Percentiles rank a stretch among this genome's conserved stretches.
These are phyloP conservation scores for Torymus auratus DNA, from an alignment of 2,888 invertebrate species.

Conservation along the genomic window DNA sequence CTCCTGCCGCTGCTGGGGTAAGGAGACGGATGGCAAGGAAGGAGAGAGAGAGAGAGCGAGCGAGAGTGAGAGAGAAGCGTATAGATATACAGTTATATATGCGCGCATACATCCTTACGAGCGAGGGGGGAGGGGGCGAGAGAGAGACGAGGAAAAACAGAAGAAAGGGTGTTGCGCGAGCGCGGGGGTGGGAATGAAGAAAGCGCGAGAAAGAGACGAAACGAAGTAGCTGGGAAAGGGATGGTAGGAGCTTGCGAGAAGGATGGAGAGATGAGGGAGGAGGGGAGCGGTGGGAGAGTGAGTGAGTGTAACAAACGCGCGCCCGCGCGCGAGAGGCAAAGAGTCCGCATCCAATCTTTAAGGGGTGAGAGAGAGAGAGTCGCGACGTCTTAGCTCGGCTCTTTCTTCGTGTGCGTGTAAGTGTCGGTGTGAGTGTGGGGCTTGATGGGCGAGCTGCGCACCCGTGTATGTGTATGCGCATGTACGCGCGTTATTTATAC, in stretches of 20 bases:
- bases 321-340: constrained; percentile 2
- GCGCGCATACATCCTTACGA: constrained; percentile 7
- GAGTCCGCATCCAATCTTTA: constrained; percentile 56
- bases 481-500: constrained; percentile 45
- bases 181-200: constrained; percentile 58
- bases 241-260: constrained; percentile 56
- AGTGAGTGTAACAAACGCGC: constrained; percentile 48
- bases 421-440: too few species aligned
- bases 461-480: background rate
- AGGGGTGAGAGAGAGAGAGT: constrained; percentile 48
- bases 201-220: constrained; percentile 52
- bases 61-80: constrained; percentile 47
- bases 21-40: constrained; percentile 42
- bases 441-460: too few species aligned
- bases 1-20: constrained; percentile 2
- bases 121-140: constrained; percentile 46
- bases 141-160: constrained; percentile 61
- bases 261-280: constrained; percentile 55
- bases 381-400: constrained; percentile 42
- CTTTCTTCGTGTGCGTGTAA: background rate
- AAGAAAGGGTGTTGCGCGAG: constrained; percentile 64
- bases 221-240: constrained; percentile 41
- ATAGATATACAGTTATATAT: constrained; percentile 11
- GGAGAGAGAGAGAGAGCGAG: constrained; percentile 30
- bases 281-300: constrained; percentile 50